Evolutionary conservation across 2,797 vertebrate species (phyloP).

Genomic region (Merluccius polli): DNA sequence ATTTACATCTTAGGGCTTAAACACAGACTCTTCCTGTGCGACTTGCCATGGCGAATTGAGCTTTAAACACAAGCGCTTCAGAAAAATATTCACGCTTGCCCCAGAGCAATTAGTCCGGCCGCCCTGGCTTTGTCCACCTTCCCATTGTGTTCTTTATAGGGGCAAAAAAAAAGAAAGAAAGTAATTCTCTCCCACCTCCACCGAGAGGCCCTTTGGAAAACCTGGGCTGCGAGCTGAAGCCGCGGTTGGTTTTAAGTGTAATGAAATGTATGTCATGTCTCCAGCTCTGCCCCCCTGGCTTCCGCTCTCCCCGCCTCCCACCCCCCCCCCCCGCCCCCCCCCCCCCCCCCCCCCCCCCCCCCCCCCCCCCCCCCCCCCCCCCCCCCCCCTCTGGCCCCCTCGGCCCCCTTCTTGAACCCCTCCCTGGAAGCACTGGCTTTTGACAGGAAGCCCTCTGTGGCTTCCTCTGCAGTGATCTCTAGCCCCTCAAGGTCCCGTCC

Average conservation of each 20-base stretch:
- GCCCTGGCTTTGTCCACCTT: constrained; percentile 65
- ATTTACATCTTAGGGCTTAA: neutral
- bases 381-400: constrained; percentile 36
- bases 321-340: constrained; percentile 36
- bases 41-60: constrained; percentile 44
- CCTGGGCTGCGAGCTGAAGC: constrained; percentile 65
- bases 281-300: constrained; percentile 57
- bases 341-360: constrained; percentile 46
- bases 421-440: constrained; percentile 65
- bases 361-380: constrained; percentile 57
- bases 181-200: constrained; percentile 64
- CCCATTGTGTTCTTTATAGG: constrained; percentile 65
- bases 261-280: constrained; percentile 75
- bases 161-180: constrained; percentile 17
- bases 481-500: constrained; percentile 64
- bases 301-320: constrained; percentile 56
- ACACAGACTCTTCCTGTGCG: constrained; percentile 17
- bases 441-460: constrained; percentile 70
- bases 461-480: constrained; percentile 71
- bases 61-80: constrained; percentile 59
- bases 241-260: constrained; percentile 72
- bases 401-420: constrained; percentile 4
- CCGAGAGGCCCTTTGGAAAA: constrained; percentile 67
- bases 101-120: constrained; percentile 68
- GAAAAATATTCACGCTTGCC: constrained; percentile 61